Evolutionary conservation across 2,888 invertebrate genomes (phyloP).

Genomic region (Branchellion lobata): DNA sequence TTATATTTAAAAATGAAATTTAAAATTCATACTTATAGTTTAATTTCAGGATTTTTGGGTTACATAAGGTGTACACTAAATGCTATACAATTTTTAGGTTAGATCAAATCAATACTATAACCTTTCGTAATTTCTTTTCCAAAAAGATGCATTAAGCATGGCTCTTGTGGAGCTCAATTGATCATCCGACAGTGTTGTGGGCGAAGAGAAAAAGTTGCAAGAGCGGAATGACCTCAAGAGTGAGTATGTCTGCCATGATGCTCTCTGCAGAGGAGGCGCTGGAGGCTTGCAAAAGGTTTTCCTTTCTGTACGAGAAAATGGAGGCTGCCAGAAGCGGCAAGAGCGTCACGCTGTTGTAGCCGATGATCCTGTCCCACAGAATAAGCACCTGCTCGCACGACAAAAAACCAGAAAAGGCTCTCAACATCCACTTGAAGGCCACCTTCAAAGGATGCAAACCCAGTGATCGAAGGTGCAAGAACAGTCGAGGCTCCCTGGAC

Average conservation of each 20-base stretch:
- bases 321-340: constrained; percentile 68
- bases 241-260: constrained; percentile 61
- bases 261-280: constrained; percentile 61
- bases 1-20: too few relatives aligned
- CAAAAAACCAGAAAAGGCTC: constrained; percentile 90
- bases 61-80: too few relatives aligned
- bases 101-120: too few relatives aligned
- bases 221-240: constrained; percentile 60
- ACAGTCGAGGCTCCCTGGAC: constrained; percentile 83
- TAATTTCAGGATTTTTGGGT: too few relatives aligned
- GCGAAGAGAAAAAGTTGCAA: constrained; percentile 61
- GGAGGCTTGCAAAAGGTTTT: constrained; percentile 61
- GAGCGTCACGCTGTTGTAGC: constrained; percentile 87
- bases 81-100: too few relatives aligned
- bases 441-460: constrained; percentile 85
- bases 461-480: constrained; percentile 84
- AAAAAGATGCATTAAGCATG: too few relatives aligned
- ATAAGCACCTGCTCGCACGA: constrained; percentile 86
- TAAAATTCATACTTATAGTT: too few relatives aligned
- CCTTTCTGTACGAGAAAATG: constrained; percentile 62
- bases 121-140: too few relatives aligned
- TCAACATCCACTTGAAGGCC: constrained; percentile 93
- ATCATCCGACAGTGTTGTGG: too few relatives aligned
- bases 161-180: too few relatives aligned
- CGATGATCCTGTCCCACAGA: constrained; percentile 88